phyloP scores from a whole-genome alignment of 2,797 vertebrate genomes.

The Thalassophryne amazonica region DNA sequence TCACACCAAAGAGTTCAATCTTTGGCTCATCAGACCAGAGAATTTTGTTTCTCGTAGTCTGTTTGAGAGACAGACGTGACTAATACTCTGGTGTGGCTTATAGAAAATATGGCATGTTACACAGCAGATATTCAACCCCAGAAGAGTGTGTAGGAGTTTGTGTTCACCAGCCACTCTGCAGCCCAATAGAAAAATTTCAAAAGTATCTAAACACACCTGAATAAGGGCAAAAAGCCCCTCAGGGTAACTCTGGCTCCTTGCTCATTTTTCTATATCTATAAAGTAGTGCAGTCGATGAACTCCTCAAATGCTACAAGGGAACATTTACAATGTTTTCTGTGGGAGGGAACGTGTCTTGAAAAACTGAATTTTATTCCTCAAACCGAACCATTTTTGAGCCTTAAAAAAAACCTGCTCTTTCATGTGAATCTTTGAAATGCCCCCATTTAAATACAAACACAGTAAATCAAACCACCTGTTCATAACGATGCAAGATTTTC shows the following conservation, averaged over 20 bases:
- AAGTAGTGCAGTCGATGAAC: slow-evolving; percentile 15
- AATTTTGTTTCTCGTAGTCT: too few relatives aligned
- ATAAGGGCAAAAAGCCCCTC: slow-evolving; percentile 5
- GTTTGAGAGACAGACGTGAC: too few relatives aligned
- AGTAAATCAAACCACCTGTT: slow-evolving; percentile 62
- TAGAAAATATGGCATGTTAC: background rate
- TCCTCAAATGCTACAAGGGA: slow-evolving; percentile 29
- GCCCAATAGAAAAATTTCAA: slow-evolving; percentile 8
- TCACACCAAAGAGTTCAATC: too few relatives aligned
- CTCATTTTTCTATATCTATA: slow-evolving; percentile 52
- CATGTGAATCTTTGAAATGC: slow-evolving; percentile 35
- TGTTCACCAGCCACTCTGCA: background rate
- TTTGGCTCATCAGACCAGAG: too few relatives aligned
- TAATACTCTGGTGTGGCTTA: background rate
- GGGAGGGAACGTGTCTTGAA: background rate
- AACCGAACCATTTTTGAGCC: slow-evolving; percentile 4
- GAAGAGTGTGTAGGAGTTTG: background rate
- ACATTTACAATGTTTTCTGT: slow-evolving; percentile 19
- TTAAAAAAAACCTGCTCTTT: slow-evolving; percentile 34
- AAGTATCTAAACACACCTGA: slow-evolving; percentile 4
- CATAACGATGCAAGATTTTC: slow-evolving; percentile 45
- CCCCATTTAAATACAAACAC: slow-evolving; percentile 37
- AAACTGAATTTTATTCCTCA: slow-evolving; percentile 1
- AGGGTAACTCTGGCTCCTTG: slow-evolving; percentile 26
- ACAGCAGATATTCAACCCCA: background rate